Base-by-base conservation (phyloP, 2,888 invertebrate species). In the Abscondita cerata region DNA sequence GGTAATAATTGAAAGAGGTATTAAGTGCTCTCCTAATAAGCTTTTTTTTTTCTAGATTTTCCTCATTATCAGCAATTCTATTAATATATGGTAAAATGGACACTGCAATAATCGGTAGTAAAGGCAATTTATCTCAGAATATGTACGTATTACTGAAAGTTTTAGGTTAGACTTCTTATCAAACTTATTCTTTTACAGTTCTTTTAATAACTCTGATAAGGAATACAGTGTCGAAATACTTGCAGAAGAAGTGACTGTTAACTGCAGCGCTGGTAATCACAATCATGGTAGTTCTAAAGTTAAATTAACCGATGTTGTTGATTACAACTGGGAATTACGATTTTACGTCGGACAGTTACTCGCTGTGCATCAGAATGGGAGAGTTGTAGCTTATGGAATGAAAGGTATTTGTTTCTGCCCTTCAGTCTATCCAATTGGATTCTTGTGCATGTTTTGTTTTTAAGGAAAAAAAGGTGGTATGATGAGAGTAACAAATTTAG, bases 291-390 rank as follows among this genome's bases (percentile, higher is more conserved):
- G 92, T 77, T 95, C 94, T 0, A 92, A 95, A 82, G 93, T 97
- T 19, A 95, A 95, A 77, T 86, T 95, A 44, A 92, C 90, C 74
- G 94, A 92, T 78, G 86, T 95, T 48, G 95, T 96, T 16, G 95
- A 96, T 75, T 96, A 93, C 79, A 92, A 91, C 68, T 97, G 97
- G 97, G 96, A 96, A 77, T 86, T 90, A 46, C 89, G 90, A 72
- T 91, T 92, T 76, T 95, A 95, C 73, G 85, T 89, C 0, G 96
- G 97, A 0, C 93, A 94, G 76, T 82, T 97, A 61, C 86, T 97
- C 38, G 94, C 96, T 8, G 90, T 95, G 40, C 96, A 97, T 79
- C 87, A 91, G 73, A 88, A 88, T 74, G 92, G 93, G 56, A 90
- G 91, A 74, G 92, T 91, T 79, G 83, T 96, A 68, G 97, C 97